Conservation (phyloP, 2,888 invertebrate genomes). For the Leptinotarsa juncta region DNA sequence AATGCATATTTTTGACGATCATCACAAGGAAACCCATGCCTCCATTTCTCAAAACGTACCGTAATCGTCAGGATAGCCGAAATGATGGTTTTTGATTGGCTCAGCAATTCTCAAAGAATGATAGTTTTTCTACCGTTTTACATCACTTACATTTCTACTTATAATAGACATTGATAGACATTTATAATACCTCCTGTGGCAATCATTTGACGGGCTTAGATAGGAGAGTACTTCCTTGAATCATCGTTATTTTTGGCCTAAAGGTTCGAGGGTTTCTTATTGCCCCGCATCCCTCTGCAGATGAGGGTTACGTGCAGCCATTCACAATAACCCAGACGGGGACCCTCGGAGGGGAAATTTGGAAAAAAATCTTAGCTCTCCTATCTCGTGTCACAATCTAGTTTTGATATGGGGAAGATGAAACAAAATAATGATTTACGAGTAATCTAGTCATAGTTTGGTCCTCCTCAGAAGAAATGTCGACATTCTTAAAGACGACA, state of each 20-base stretch:
- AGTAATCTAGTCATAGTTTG: constrained; percentile 6
- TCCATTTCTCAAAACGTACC: constrained; percentile 31
- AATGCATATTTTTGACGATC: neutral
- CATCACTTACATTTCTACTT: constrained; percentile 20
- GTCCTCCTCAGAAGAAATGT: neutral
- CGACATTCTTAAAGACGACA: constrained; percentile 25
- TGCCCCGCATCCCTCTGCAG: constrained; percentile 63
- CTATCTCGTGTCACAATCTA: constrained; percentile 52
- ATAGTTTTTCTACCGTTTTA: constrained; percentile 46
- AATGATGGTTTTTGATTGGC: constrained; percentile 67
- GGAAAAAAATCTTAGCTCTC: constrained; percentile 52
- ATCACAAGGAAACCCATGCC: neutral
- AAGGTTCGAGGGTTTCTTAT: constrained; percentile 60
- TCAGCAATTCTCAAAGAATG: constrained; percentile 67
- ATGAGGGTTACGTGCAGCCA: constrained; percentile 73
- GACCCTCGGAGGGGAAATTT: constrained; percentile 61
- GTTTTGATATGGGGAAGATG: constrained; percentile 9
- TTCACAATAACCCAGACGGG: constrained; percentile 70
- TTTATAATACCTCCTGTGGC: constrained; percentile 55
- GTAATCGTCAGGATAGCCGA: constrained; percentile 55
- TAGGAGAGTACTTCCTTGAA: constrained; percentile 53
- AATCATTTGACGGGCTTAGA: constrained; percentile 62
- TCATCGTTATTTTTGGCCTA: constrained; percentile 38
- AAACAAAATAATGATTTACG: neutral
- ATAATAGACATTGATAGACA: constrained; percentile 45